Percentiles rank a stretch among this genome's conserved stretches.
These are phyloP conservation scores for Bombus consobrinus DNA, from an alignment of 1,140 invertebrate species.

Conservation along the genomic window DNA sequence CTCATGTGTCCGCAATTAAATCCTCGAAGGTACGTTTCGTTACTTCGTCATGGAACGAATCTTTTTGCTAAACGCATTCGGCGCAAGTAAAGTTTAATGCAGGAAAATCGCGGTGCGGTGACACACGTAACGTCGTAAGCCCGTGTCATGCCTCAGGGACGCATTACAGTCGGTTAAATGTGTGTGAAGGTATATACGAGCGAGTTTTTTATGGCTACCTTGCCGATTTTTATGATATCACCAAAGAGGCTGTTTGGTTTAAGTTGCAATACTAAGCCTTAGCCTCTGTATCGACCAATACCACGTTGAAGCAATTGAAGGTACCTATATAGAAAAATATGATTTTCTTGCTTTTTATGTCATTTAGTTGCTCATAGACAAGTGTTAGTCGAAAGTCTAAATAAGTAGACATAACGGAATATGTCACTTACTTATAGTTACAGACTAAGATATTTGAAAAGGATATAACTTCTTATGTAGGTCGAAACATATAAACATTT, in stretches of 20 bases:
- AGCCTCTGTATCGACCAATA: background rate
- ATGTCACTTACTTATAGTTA: no score
- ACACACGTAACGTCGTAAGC: slow-evolving; percentile 5
- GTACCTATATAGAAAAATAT: no score
- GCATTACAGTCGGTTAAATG: background rate
- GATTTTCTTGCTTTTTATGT: no score
- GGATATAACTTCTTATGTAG: no score
- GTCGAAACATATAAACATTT: no score
- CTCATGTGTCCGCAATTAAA: background rate
- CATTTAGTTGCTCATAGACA: no score
- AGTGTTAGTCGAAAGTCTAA: no score
- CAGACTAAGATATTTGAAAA: no score
- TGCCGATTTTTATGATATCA: slow-evolving; percentile 58
- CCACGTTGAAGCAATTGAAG: background rate
- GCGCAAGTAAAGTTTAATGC: slow-evolving; percentile 41
- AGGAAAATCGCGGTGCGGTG: background rate
- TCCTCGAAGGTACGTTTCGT: background rate
- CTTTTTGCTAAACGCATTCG: background rate
- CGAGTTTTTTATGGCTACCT: slow-evolving; percentile 40
- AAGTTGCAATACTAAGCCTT: no score
- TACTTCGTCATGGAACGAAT: background rate
- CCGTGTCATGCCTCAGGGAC: background rate
- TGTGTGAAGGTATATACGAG: slow-evolving; percentile 18
- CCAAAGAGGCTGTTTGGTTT: background rate
- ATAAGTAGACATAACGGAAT: no score